Conservation (phyloP, 1,140 invertebrate genomes). For the Mactra quadrangularis region DNA sequence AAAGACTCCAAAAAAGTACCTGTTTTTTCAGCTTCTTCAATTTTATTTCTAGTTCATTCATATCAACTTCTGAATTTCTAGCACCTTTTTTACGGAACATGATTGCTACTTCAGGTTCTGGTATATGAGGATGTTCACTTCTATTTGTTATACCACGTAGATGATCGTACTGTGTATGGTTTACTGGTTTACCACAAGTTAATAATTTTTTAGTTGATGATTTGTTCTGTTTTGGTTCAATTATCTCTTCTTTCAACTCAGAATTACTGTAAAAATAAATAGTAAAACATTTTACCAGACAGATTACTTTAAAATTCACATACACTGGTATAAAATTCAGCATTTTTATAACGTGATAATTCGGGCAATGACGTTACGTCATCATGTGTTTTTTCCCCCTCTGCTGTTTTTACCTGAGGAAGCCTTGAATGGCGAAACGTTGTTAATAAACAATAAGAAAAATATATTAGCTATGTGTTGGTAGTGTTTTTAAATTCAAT, state of each 20-base stretch:
- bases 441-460: no score
- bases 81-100: constrained; percentile 91
- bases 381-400: no score
- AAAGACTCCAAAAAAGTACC: constrained; percentile 72
- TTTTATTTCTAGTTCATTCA: constrained; percentile 90
- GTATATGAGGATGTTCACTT: constrained; percentile 87
- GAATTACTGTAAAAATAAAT: constrained; percentile 15
- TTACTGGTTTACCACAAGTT: constrained; percentile 93
- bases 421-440: no score
- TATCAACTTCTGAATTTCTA: constrained; percentile 89
- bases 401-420: no score
- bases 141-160: constrained; percentile 91
- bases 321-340: no score
- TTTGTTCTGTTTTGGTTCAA: constrained; percentile 45
- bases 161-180: constrained; percentile 95
- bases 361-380: no score
- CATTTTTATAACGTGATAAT: no score
- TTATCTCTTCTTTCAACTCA: not conserved
- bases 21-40: constrained; percentile 92
- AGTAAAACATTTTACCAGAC: no score
- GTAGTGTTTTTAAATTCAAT: no score
- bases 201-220: constrained; percentile 84
- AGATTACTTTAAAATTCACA: no score
- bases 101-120: constrained; percentile 89
- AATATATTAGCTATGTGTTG: no score